Base-by-base conservation (phyloP, 2,888 invertebrate genomes). In the Pollenia angustigena region DNA sequence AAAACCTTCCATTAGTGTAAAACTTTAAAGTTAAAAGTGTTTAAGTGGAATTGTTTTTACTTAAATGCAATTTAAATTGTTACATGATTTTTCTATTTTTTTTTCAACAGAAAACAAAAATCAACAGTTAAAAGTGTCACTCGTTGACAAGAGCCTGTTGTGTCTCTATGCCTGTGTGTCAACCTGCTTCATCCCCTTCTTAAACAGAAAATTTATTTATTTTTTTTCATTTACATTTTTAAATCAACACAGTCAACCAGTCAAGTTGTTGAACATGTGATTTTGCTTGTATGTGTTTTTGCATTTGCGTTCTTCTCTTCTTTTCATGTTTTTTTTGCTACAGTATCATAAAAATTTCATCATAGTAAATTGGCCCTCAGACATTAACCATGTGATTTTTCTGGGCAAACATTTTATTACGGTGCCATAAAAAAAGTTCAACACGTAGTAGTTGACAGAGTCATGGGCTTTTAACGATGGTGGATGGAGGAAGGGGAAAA, bases 301-400 rank as follows among this genome's bases (percentile, higher is more conserved):
- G 10, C 32, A 32, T 32, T 32, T 32, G 56, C 48, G 40, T 14
- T 69, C 75, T 16, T 44, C 14, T 56, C 83, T 74, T 78, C 69
- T 75, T 56, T 52, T 32, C 32, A 4, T 32, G 32, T 32, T 32
- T 32, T 32, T 54, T 18, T 50, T 71, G 44, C 14, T 9, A 32
- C 68, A 46, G 60, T 16, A 58, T 32, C 79, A 74, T 84, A 84
- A 79, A 84, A 84, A 66, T 76, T 79, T 83, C 60, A 86, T 84
- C 18, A 66, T n/a, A 58, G 62, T 81, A 86, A 86, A 86, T 83
- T 86, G 86, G 86, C 79, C 86, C 83, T 75, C 69, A 80, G 86
- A 83, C 72, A 75, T 71, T 76, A 83, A 83, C 32, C 66, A 46
- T 76, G 74, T 74, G 82, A 75, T 75, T 32, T 32, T 79, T 11